These are phyloP conservation scores for Pollenia labialis DNA, from an alignment of 2,888 invertebrate genomes.

Conservation along the genomic window DNA sequence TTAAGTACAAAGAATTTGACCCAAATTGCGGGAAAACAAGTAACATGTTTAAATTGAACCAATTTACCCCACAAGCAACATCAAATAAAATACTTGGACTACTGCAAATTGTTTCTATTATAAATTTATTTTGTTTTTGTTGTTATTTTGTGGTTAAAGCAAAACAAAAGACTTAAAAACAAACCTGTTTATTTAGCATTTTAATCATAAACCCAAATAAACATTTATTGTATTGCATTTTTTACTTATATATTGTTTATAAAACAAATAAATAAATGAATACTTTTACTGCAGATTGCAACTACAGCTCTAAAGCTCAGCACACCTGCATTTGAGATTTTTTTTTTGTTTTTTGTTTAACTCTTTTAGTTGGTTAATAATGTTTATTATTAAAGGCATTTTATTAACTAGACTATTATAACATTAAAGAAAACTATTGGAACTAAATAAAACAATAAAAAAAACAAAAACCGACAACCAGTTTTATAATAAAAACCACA, in stretches of 20 bases:
- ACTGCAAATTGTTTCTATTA: slow-evolving; percentile 15
- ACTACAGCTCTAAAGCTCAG: slow-evolving; percentile 9
- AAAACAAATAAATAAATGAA: slow-evolving; percentile 50
- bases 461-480: background rate
- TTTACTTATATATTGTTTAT: slow-evolving; percentile 12
- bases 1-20: slow-evolving; percentile 29
- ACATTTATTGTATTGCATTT: slow-evolving; percentile 10
- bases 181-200: slow-evolving; percentile 60
- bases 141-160: background rate
- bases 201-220: slow-evolving; percentile 49
- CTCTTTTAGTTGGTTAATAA: slow-evolving; percentile 58
- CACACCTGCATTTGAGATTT: slow-evolving; percentile 68
- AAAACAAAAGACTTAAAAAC: slow-evolving; percentile 62
- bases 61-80: background rate
- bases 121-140: slow-evolving; percentile 3
- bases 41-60: slow-evolving; percentile 6
- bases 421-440: slow-evolving; percentile 27
- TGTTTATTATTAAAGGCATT: slow-evolving; percentile 66
- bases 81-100: slow-evolving; percentile 15
- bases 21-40: slow-evolving; percentile 7
- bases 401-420: slow-evolving; percentile 64
- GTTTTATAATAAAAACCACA: slow-evolving; percentile 32
- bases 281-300: slow-evolving; percentile 45
- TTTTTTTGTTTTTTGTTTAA: slow-evolving; percentile 16
- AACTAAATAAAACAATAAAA: background rate